A percentile compares a stretch with the other conserved stretches of the same genome.
Conservation (phyloP, 2,113 vertebrate species). For the Apeltes quadracus region DNA sequence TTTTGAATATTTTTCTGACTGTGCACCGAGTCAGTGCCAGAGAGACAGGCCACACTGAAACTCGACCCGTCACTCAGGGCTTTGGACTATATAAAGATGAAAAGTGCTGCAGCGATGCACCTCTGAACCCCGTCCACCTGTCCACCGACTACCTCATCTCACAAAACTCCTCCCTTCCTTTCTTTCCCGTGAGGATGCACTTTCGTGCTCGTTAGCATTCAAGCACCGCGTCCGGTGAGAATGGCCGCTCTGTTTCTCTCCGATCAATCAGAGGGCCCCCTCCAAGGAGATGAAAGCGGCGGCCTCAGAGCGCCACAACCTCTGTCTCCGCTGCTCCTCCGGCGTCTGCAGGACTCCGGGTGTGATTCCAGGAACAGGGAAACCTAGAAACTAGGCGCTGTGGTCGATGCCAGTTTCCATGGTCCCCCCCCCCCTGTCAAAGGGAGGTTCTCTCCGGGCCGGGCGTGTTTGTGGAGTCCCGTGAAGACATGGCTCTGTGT, state of each 20-base stretch:
- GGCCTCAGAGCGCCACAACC: constrained; percentile 38
- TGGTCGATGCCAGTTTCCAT: constrained; percentile 73
- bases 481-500: constrained; percentile 77
- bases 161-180: constrained; percentile 24
- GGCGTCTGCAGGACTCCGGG: constrained; percentile 50
- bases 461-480: constrained; percentile 57
- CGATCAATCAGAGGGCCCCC: constrained; percentile 64
- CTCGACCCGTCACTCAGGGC: constrained; percentile 44
- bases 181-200: constrained; percentile 29
- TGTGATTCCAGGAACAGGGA: constrained; percentile 64
- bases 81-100: constrained; percentile 69
- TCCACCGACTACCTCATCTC: constrained; percentile 40
- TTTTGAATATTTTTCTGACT: constrained; percentile 41
- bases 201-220: constrained; percentile 66
- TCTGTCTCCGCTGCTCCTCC: constrained; percentile 53
- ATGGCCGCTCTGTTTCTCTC: constrained; percentile 64
- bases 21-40: constrained; percentile 51
- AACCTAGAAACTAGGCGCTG: constrained; percentile 67
- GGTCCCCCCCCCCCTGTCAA: constrained; percentile 53
- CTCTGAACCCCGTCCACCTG: constrained; percentile 40
- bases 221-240: constrained; percentile 53
- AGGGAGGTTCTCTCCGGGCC: constrained; percentile 57
- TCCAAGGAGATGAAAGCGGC: constrained; percentile 25
- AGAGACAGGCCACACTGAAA: constrained; percentile 66
- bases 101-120: constrained; percentile 34